Evolutionary conservation across 2,113 vertebrate species (phyloP).

Genomic region (Nyctereutes procyonoides): DNA sequence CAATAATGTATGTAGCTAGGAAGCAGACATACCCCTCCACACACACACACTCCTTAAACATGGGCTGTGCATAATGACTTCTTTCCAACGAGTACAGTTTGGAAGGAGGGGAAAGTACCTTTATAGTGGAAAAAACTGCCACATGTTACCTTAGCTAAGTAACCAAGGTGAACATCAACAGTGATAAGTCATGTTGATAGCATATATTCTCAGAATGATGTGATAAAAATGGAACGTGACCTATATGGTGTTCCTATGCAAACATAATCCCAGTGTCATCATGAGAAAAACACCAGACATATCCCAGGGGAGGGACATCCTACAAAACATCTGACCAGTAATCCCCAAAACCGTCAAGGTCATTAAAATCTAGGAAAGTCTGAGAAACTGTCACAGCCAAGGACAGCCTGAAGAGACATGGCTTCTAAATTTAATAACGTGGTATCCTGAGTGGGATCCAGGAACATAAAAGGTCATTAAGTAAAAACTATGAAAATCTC

Average conservation of each 20-base stretch:
- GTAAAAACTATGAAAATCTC: not conserved
- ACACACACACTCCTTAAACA: not conserved
- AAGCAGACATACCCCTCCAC: not conserved
- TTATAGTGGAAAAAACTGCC: not conserved
- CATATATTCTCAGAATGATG: not conserved
- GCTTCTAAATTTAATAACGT: not conserved
- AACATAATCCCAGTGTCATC: not conserved
- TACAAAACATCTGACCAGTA: not conserved
- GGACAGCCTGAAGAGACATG: not conserved
- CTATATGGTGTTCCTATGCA: not conserved
- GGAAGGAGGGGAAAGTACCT: not conserved
- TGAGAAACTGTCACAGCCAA: not conserved
- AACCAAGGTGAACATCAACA: not conserved
- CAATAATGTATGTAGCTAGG: not conserved
- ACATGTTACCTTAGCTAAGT: not conserved
- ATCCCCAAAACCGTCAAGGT: not conserved
- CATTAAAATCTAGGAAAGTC: not conserved
- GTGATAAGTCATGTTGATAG: too few relatives aligned
- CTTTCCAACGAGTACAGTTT: not conserved
- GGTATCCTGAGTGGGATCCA: not conserved
- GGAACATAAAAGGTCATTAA: not conserved
- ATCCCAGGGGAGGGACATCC: not conserved
- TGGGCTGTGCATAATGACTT: not conserved
- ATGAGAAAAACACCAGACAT: not conserved
- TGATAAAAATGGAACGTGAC: not conserved